Percentiles rank a stretch among this genome's conserved stretches.
phyloP scores from a whole-genome alignment of 2,797 vertebrate species.

The Takifugu rubripes region DNA sequence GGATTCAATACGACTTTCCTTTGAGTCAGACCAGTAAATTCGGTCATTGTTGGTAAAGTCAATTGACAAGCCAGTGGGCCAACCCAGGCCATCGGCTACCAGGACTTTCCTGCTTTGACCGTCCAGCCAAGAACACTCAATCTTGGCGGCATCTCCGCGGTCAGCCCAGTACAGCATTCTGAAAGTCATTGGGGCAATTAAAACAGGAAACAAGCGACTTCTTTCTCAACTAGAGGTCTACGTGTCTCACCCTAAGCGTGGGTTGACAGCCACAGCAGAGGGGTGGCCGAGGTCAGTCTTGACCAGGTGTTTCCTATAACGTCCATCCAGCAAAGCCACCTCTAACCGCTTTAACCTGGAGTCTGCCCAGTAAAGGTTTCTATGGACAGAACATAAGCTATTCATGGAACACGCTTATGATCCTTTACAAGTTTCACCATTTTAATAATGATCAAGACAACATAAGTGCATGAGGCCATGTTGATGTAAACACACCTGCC shows the following conservation, averaged over 20 bases:
- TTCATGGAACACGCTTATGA: background rate
- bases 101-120: constrained; percentile 82
- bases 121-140: constrained; percentile 90
- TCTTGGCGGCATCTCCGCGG: constrained; percentile 82
- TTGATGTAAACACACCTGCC: constrained; percentile 76
- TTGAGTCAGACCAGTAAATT: constrained; percentile 92
- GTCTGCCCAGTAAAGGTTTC: constrained; percentile 94
- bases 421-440: background rate
- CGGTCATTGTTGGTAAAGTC: constrained; percentile 87
- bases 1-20: constrained; percentile 87
- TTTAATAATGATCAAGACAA: background rate
- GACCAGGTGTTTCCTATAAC: constrained; percentile 89
- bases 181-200: constrained; percentile 1
- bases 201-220: no score
- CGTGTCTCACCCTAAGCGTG: constrained; percentile 79
- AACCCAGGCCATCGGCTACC: constrained; percentile 79
- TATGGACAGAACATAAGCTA: constrained; percentile 33
- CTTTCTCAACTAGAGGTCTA: no score
- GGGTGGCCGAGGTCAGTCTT: constrained; percentile 82
- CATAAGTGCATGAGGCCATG: background rate
- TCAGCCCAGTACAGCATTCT: constrained; percentile 90
- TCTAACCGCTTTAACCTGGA: constrained; percentile 82
- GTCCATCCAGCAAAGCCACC: constrained; percentile 87
- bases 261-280: constrained; percentile 87
- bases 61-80: constrained; percentile 89